phyloP scores from a whole-genome alignment of 2,888 invertebrate species.

The Sylvicola fuscatus region DNA sequence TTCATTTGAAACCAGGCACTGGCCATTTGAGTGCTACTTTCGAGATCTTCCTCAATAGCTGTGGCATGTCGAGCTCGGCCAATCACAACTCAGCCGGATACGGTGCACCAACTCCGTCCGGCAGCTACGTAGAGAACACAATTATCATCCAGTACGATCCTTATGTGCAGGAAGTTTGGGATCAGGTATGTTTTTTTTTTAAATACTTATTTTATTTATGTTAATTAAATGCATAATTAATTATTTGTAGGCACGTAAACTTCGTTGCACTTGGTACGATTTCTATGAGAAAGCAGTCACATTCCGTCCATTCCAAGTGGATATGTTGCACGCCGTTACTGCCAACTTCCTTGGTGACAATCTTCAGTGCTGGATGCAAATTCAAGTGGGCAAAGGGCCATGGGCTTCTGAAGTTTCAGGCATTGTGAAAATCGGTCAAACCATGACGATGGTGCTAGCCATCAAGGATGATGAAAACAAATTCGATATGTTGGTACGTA shows the following conservation, averaged over 20 bases:
- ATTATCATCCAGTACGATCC: conserved; percentile 91
- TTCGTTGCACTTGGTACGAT: conserved; percentile 90
- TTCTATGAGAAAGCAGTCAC: conserved; percentile 91
- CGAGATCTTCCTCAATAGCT: conserved; percentile 82
- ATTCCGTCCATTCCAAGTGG: conserved; percentile 88
- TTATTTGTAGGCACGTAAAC: conserved; percentile 38
- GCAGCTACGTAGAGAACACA: conserved; percentile 85
- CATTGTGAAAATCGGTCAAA: conserved; percentile 88
- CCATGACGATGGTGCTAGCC: conserved; percentile 92
- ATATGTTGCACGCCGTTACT: conserved; percentile 86
- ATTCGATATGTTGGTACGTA: conserved; percentile 86
- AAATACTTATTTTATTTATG: too few relatives aligned
- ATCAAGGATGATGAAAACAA: conserved; percentile 92
- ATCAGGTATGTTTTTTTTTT: conserved; percentile 38
- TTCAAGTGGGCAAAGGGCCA: conserved; percentile 88
- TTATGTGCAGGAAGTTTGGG: conserved; percentile 89
- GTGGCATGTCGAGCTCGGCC: conserved; percentile 85
- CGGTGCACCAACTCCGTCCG: conserved; percentile 75
- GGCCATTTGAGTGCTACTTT: conserved; percentile 83
- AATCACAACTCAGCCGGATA: conserved; percentile 69
- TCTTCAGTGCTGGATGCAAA: conserved; percentile 94
- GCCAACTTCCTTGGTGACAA: conserved; percentile 92
- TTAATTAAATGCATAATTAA: not conserved
- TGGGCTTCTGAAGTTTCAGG: conserved; percentile 96
- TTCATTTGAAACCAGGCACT: conserved; percentile 77